These are phyloP conservation scores for Watsonalla cultraria DNA, from an alignment of 2,888 invertebrate species.

Conservation along the genomic window DNA sequence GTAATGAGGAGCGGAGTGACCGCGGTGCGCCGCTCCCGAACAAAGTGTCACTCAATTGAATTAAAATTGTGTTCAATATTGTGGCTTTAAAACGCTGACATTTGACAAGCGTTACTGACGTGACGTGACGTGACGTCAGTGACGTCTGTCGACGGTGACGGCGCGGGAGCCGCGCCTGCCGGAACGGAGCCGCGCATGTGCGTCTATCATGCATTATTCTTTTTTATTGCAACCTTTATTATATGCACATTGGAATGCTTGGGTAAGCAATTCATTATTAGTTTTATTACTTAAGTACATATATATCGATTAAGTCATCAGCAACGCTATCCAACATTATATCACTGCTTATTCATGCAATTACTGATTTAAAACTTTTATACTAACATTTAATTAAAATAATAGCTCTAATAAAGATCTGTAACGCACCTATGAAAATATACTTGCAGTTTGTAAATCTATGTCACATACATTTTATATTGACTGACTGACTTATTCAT, in stretches of 20 bases:
- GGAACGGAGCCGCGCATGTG: slow-evolving; percentile 16
- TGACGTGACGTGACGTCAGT: slow-evolving; percentile 26
- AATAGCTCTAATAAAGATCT: too few relatives aligned
- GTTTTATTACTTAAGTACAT: too few relatives aligned
- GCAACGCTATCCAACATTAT: too few relatives aligned
- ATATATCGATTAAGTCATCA: too few relatives aligned
- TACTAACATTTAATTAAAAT: too few relatives aligned
- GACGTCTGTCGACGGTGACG: slow-evolving; percentile 17
- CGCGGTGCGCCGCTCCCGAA: slow-evolving; percentile 32
- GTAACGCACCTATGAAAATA: too few relatives aligned
- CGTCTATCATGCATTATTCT: slow-evolving; percentile 3
- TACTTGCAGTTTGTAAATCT: too few relatives aligned
- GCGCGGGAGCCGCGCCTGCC: slow-evolving; percentile 17
- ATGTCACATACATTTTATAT: too few relatives aligned
- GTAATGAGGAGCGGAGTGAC: slow-evolving; percentile 63
- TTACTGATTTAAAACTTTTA: too few relatives aligned
- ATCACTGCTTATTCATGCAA: too few relatives aligned
- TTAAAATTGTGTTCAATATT: slow-evolving; percentile 68
- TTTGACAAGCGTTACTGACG: slow-evolving; percentile 73
- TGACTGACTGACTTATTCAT: too few relatives aligned
- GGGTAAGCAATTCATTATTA: too few relatives aligned
- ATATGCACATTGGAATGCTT: slow-evolving; percentile 17
- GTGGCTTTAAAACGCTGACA: slow-evolving; percentile 62
- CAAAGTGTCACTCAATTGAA: slow-evolving; percentile 66
- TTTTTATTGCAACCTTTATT: slow-evolving; percentile 8